Evolutionary conservation across 2,888 invertebrate genomes (phyloP).

Genomic region (Caenorhabditis sp.): DNA sequence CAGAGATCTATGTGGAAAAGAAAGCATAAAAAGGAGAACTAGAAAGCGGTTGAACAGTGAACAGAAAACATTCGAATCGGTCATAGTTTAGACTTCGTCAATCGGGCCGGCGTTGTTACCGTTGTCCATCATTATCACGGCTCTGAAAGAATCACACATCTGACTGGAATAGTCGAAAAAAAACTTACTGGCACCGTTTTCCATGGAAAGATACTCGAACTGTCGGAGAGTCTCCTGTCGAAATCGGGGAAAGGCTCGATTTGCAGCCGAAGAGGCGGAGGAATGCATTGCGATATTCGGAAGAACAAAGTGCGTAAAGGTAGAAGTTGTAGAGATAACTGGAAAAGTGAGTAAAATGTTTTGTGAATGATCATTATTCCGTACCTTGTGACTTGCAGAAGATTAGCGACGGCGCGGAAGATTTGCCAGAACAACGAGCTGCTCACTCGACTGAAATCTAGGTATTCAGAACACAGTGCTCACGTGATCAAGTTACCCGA

Average conservation of each 20-base stretch:
- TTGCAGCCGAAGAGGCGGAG: constrained; percentile 71
- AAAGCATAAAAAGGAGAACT: constrained; percentile 9
- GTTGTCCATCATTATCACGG: constrained; percentile 43
- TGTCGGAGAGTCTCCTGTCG: constrained; percentile 76
- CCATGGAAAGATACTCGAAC: constrained; percentile 69
- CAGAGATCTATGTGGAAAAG: constrained; percentile 32
- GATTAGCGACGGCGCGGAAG: constrained; percentile 85
- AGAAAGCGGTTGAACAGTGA: constrained; percentile 18
- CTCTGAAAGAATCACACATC: constrained; percentile 17
- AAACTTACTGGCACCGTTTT: constrained; percentile 55
- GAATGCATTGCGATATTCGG: constrained; percentile 79
- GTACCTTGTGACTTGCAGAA: constrained; percentile 84
- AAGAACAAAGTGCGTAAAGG: constrained; percentile 78
- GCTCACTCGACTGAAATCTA: constrained; percentile 49
- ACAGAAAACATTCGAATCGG: background rate
- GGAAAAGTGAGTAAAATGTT: constrained; percentile 6
- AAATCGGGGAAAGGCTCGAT: constrained; percentile 57
- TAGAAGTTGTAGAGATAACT: constrained; percentile 85
- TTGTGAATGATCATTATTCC: too few species aligned
- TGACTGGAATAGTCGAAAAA: background rate
- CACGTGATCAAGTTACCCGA: constrained; percentile 76
- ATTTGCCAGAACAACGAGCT: constrained; percentile 82
- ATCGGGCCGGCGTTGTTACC: constrained; percentile 32
- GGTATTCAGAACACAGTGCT: constrained; percentile 13
- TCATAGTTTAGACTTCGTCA: constrained; percentile 29